Conservation (phyloP, 2,113 vertebrate genomes). For the Struthidea cinerea region DNA sequence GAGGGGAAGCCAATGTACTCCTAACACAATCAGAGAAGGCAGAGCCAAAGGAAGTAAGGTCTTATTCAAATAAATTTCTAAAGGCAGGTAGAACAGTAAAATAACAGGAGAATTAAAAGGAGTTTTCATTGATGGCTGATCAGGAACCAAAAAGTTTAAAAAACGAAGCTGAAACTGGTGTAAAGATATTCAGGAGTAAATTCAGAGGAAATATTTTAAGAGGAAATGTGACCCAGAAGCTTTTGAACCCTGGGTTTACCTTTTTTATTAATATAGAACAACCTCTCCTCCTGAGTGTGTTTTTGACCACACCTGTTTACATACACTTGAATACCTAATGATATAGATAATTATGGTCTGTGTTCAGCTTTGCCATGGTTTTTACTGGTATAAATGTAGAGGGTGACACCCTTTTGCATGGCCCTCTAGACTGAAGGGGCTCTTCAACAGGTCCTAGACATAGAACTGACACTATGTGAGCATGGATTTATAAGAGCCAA, state of each 20-base stretch:
- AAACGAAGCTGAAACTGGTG: neutral
- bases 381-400: neutral
- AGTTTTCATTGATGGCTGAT: neutral
- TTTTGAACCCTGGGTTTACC: neutral
- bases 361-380: neutral
- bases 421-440: neutral
- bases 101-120: neutral
- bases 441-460: neutral
- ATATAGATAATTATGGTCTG: neutral
- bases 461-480: neutral
- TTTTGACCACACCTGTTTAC: neutral
- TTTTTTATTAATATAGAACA: neutral
- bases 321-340: neutral
- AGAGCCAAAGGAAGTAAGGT: neutral
- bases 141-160: neutral
- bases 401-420: rapidly evolving
- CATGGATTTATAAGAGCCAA: neutral
- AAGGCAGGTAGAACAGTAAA: neutral
- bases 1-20: neutral
- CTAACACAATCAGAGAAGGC: neutral
- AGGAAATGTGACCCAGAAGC: neutral
- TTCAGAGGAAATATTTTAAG: neutral
- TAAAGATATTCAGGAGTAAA: neutral
- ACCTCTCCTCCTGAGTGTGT: neutral
- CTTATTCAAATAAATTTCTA: neutral